Conservation (phyloP, 2,888 invertebrate genomes). For the Sarcophaga variegata region DNA sequence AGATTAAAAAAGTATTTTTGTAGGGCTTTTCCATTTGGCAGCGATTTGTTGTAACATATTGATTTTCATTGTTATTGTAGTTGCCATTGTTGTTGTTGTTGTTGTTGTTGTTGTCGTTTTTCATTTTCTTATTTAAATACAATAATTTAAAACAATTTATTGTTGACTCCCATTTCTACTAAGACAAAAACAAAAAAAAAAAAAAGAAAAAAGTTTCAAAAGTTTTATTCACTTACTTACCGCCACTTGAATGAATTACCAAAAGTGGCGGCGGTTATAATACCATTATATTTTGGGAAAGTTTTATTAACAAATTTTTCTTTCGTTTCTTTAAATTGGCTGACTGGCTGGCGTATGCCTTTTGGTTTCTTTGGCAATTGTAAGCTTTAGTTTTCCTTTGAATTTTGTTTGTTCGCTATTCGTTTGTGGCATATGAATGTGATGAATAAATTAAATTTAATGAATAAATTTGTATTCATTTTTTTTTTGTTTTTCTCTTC, state of each 20-base stretch:
- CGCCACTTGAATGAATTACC: neutral
- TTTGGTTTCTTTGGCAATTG: neutral
- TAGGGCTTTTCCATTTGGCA: conserved; percentile 19
- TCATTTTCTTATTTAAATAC: conserved; percentile 6
- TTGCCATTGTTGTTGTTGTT: conserved; percentile 22
- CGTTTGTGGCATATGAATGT: conserved; percentile 29
- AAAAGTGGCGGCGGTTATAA: neutral
- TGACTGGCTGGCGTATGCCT: neutral
- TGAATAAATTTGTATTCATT: conserved; percentile 39
- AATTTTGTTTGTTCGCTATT: conserved; percentile 13
- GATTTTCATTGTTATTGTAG: conserved; percentile 32
- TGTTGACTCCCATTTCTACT: conserved; percentile 34
- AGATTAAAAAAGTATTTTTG: conserved; percentile 2
- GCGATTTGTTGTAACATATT: conserved; percentile 21
- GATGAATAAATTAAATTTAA: conserved; percentile 21
- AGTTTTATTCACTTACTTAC: neutral
- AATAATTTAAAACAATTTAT: conserved; percentile 41
- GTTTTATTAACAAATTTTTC: conserved; percentile 17
- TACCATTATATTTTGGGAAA: conserved; percentile 18
- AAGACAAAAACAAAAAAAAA: neutral
- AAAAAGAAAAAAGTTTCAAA: neutral
- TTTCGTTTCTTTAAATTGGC: neutral
- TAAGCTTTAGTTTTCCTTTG: neutral
- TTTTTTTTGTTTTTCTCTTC: neutral
- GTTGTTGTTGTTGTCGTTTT: conserved; percentile 1